Conservation (phyloP, 2,113 vertebrate species). For the Tylochromis polylepis region DNA sequence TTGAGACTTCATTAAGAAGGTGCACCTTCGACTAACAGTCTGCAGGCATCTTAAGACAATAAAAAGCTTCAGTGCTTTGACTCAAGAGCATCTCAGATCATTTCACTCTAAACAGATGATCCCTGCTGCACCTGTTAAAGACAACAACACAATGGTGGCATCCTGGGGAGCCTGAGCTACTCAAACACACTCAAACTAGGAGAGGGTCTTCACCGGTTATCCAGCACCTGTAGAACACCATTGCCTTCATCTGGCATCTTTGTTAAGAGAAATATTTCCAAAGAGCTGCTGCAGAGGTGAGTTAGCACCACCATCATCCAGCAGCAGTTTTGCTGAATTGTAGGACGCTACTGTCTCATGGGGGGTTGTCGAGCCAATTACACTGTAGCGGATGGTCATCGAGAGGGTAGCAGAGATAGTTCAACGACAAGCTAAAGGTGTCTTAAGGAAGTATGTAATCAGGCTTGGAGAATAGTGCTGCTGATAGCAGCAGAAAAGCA, state of each 20-base stretch:
- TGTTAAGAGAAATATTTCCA: not conserved
- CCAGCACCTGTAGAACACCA: not conserved
- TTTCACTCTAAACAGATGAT: not conserved
- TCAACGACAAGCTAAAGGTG: slow-evolving; percentile 22
- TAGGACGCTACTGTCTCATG: not conserved
- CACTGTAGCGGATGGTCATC: slow-evolving; percentile 1
- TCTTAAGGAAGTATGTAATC: slow-evolving; percentile 2
- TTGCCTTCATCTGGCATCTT: slow-evolving; percentile 1
- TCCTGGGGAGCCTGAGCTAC: not conserved
- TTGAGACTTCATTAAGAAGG: not conserved
- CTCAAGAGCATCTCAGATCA: not conserved
- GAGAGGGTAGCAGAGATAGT: slow-evolving; percentile 12
- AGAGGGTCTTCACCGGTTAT: not conserved
- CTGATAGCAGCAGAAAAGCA: slow-evolving; percentile 12
- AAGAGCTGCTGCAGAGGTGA: slow-evolving; percentile 10
- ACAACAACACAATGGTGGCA: not conserved
- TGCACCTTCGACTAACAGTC: not conserved
- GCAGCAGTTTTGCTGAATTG: slow-evolving; percentile 4
- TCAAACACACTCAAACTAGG: not conserved
- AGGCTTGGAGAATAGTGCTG: not conserved
- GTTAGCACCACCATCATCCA: not conserved
- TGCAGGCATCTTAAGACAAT: not conserved
- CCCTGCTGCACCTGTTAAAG: not conserved
- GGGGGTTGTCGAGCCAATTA: slow-evolving; percentile 30
- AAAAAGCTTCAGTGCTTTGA: not conserved